Evolutionary conservation across 2,888 invertebrate species (phyloP), one percentile per base, ranked within the genome.

Genomic region (Nephrocerus scutellatus): DNA sequence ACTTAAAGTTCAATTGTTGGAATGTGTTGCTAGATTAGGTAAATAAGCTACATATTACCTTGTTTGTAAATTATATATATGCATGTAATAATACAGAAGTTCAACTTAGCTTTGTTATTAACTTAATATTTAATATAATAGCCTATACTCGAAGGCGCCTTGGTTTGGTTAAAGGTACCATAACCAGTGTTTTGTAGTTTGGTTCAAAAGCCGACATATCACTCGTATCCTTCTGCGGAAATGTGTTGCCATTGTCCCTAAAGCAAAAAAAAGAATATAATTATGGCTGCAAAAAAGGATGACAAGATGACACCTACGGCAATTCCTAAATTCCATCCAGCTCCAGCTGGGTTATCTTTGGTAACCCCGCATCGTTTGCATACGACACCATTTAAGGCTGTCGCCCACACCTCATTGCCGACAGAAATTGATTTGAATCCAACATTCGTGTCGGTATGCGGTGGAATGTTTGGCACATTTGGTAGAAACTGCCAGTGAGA

Each of bases 401-500:
- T 73, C 1, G 82, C 85, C 87, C 87, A 88, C 28, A 87, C 81
- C 60, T 82, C 82, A 32, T 74, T 72, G 30, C 80, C 79, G 22
- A 82, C 79, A 7, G 84, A 82, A 2, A 88, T 72, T 39, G 82
- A 79, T 53, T 82, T 81, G 58, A 84, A 84, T 14, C 78, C 76
- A 22, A 62, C 54, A 28, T 57, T 59, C 4, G 62, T 68, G 51
- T 74, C 75, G 18, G 71, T 70, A 48, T 75, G 72, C 22, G 75
- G 74, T 20, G 77, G 70, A 55, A 78, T 72, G 50, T 74, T 72
- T 28, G 75, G 73, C 64, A 77, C 73, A 37, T 74, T 70, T 4
- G 72, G 70, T 36, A 82, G 62, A 59, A 77, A 74, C 66, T 83
- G 83, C 92, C 92, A 92, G 56, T 83, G 78, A 16, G 84, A 84